Evolutionary conservation across 2,888 invertebrate species (phyloP).

Genomic region (Dynastes grantii): DNA sequence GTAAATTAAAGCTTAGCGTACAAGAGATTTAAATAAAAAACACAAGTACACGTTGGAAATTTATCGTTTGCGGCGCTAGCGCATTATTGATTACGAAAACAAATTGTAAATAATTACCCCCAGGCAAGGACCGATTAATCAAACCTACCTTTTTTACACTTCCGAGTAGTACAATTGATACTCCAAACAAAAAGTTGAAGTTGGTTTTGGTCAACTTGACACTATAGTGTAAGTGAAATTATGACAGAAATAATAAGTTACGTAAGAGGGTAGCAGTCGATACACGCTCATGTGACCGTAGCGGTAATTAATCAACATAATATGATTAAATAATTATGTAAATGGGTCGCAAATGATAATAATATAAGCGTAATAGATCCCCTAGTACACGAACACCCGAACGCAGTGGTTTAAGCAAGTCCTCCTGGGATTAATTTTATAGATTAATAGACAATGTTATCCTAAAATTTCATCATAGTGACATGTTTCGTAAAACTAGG

Average conservation of each 20-base stretch:
- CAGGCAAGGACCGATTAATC: slow-evolving; percentile 1
- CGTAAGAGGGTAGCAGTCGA: background rate
- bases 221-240: background rate
- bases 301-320: slow-evolving; percentile 21
- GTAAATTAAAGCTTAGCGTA: slow-evolving; percentile 8
- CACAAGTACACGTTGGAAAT: slow-evolving; percentile 8
- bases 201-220: background rate
- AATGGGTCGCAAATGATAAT: slow-evolving; percentile 23
- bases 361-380: slow-evolving; percentile 13
- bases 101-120: slow-evolving; percentile 10
- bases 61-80: background rate
- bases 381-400: background rate
- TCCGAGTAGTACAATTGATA: background rate
- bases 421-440: slow-evolving; percentile 1
- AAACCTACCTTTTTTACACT: background rate
- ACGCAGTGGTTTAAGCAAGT: slow-evolving; percentile 15
- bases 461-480: background rate
- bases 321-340: slow-evolving; percentile 22
- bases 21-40: slow-evolving; percentile 9
- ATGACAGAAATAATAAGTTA: slow-evolving; percentile 14
- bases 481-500: background rate
- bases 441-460: slow-evolving; percentile 13
- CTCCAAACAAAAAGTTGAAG: no score
- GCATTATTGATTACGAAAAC: slow-evolving; percentile 21
- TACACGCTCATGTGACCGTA: background rate